Conservation (phyloP, 1,140 invertebrate genomes). For the Argopecten irradians region DNA sequence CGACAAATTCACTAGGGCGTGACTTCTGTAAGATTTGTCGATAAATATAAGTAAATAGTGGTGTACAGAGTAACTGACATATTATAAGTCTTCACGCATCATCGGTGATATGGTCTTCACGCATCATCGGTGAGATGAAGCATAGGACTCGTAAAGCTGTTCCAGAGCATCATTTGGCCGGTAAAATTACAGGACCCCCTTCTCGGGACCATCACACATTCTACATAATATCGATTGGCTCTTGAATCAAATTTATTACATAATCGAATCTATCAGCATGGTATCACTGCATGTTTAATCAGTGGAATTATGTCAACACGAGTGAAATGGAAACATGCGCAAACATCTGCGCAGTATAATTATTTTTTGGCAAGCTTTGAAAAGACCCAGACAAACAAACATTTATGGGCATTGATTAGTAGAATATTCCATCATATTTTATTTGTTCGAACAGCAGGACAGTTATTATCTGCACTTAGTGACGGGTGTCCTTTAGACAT, state of each 20-base stretch:
- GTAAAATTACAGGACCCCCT: not conserved
- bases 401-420: not conserved
- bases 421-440: not conserved
- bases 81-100: not conserved
- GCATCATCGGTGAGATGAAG: too few relatives aligned
- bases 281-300: not conserved
- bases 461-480: not conserved
- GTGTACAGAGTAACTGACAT: not conserved
- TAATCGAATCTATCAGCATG: slow-evolving; percentile 6
- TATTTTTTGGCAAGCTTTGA: not conserved
- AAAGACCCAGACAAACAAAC: slow-evolving; percentile 15
- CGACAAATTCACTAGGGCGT: too few relatives aligned
- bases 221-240: not conserved
- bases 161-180: not conserved
- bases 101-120: too few relatives aligned
- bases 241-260: not conserved
- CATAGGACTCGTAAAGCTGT: too few relatives aligned
- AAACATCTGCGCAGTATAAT: not conserved
- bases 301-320: not conserved
- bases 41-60: not conserved
- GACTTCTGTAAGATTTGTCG: too few relatives aligned
- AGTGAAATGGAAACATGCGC: slow-evolving; percentile 13
- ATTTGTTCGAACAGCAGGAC: not conserved
- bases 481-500: not conserved
- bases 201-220: not conserved